Evolutionary conservation across 2,888 invertebrate species (phyloP).

Genomic region (Altica lythri): DNA sequence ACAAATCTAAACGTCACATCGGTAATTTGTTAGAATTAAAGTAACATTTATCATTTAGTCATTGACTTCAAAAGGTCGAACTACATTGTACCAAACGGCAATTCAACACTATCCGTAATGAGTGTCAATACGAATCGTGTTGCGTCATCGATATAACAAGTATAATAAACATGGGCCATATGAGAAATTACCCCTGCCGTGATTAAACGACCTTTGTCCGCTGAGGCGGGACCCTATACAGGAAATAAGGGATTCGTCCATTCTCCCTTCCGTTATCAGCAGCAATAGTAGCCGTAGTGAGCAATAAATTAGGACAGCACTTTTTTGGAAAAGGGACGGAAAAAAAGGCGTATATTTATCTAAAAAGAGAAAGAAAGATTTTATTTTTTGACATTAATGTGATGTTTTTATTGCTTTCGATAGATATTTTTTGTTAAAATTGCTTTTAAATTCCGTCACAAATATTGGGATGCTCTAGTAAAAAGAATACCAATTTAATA

Average conservation of each 20-base stretch:
- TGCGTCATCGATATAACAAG: constrained; percentile 11
- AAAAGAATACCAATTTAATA: too few relatives aligned
- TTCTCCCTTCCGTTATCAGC: constrained; percentile 21
- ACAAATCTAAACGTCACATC: too few relatives aligned
- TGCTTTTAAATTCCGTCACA: constrained; percentile 8
- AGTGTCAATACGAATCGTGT: neutral
- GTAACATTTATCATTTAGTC: too few relatives aligned
- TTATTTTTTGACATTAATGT: constrained; percentile 20
- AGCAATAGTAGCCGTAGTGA: constrained; percentile 18
- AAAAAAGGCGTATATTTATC: constrained; percentile 20
- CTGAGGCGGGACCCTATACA: constrained; percentile 3
- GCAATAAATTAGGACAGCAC: constrained; percentile 20
- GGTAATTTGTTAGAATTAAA: too few relatives aligned
- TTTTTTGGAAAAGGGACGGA: constrained; percentile 10
- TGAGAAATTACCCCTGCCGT: constrained; percentile 16
- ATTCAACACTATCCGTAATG: constrained; percentile 1
- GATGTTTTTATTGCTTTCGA: constrained; percentile 17
- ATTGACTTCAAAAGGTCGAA: too few relatives aligned
- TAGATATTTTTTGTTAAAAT: constrained; percentile 16
- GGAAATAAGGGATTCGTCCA: constrained; percentile 12
- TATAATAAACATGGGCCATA: constrained; percentile 16
- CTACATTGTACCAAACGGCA: too few relatives aligned
- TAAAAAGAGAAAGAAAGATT: constrained; percentile 4
- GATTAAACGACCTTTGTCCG: constrained; percentile 20
- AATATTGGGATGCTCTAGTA: constrained; percentile 12